Base-by-base conservation (phyloP, 2,888 invertebrate species). In the Caenorhabditis sp. region DNA sequence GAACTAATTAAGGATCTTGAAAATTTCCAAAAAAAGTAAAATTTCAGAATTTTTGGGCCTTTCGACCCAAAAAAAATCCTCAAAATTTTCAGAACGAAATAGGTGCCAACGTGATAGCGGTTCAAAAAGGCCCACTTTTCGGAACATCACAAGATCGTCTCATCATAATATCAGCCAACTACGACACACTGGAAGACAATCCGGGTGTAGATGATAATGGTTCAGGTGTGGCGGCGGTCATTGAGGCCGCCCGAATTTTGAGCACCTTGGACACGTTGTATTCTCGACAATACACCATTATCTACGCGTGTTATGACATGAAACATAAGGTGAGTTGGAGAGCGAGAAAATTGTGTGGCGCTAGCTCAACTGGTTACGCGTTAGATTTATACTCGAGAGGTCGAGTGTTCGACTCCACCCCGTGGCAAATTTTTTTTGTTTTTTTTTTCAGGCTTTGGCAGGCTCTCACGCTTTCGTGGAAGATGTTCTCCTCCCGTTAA, bases 181-280 rank as follows among this genome's bases (percentile, higher is more conserved):
- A 81, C 57, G 81, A 81, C 43, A 78, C 81, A 0, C 10, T 70
- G 36, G 78, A 77, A 23, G 69, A 65, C 12, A 69, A 31, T 67
- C 74, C 70, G 23, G 80, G 81, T 0, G 81, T 81, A 2, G 81
- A 79, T 66, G 81, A 81, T 54, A 81, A 81, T 63, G 81, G 81
- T 8, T 66, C 69, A 6, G 81, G 81, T 0, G 78, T 81, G 50
- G 78, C 81, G 12, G 81, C 78, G 0, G 65, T 69, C 0, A 49
- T 80, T 27, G 80, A 80, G 31, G 67, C 75, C 0, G 80, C 80
- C 0, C 36, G 80, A 5, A 68, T 73, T 1, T 26, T 80, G 50
- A 61, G 75, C 2, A 75, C 75, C 12, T 49, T 80, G 26, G 78
- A 78, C 60, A 62, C 60, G 14, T 62, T 80, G 24, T 80, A 80